phyloP scores from a whole-genome alignment of 1,140 invertebrate species.

The Magallana ariakensis region DNA sequence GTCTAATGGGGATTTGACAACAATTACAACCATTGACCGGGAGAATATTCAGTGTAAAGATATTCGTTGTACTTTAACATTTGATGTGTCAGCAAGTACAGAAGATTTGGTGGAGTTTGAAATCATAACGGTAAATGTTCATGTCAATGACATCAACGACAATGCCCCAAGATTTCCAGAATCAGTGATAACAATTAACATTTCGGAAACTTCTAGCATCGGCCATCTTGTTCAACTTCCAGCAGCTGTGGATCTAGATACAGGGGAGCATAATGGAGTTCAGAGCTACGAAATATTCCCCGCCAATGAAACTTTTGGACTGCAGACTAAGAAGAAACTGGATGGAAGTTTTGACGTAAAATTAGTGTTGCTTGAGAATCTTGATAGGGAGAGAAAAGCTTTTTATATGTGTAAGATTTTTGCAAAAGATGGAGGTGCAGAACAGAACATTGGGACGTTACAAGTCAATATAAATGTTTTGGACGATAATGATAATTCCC shows the following conservation, averaged over 20 bases:
- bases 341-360: slow-evolving; percentile 73
- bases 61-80: slow-evolving; percentile 53
- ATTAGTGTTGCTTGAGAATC: slow-evolving; percentile 78
- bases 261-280: slow-evolving; percentile 76
- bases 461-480: slow-evolving; percentile 60
- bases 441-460: slow-evolving; percentile 86
- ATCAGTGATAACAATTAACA: slow-evolving; percentile 52
- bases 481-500: slow-evolving; percentile 69
- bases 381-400: slow-evolving; percentile 90
- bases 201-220: slow-evolving; percentile 76
- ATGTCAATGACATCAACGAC: slow-evolving; percentile 81
- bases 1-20: slow-evolving; percentile 59
- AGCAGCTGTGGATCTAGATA: slow-evolving; percentile 58
- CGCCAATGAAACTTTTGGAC: slow-evolving; percentile 84
- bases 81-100: slow-evolving; percentile 62
- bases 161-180: slow-evolving; percentile 63
- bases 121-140: slow-evolving; percentile 89
- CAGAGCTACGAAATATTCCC: slow-evolving; percentile 64
- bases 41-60: slow-evolving; percentile 57
- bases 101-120: slow-evolving; percentile 5
- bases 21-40: slow-evolving; percentile 60
- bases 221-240: slow-evolving; percentile 46
- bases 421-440: slow-evolving; percentile 92
- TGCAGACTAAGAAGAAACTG: slow-evolving; percentile 74
- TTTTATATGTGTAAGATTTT: slow-evolving; percentile 90